These are phyloP conservation scores for Asbolus verrucosus DNA, from an alignment of 1,140 invertebrate genomes.

Conservation along the genomic window DNA sequence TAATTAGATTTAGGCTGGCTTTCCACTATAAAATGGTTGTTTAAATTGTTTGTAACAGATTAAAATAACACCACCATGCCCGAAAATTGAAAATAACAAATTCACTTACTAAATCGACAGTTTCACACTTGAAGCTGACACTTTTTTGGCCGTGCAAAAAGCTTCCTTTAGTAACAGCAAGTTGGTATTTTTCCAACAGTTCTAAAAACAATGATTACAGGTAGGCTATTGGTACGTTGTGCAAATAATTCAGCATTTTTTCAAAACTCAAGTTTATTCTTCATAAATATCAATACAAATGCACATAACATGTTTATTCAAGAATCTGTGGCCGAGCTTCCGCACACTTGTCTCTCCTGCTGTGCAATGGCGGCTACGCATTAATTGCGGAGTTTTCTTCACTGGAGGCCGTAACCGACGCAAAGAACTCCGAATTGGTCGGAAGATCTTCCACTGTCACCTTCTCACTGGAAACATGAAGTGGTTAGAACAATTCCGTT, in stretches of 20 bases:
- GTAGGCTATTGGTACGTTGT: neutral
- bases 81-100: too few species aligned
- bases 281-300: neutral
- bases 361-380: neutral
- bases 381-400: neutral
- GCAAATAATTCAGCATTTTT: slow-evolving; percentile 12
- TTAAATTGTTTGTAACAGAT: too few species aligned
- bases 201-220: too few species aligned
- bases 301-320: slow-evolving; percentile 12
- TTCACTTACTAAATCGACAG: too few species aligned
- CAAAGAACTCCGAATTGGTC: slow-evolving; percentile 1
- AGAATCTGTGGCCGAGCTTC: slow-evolving; percentile 5
- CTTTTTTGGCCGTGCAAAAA: too few species aligned
- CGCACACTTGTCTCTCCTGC: slow-evolving; percentile 19
- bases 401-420: neutral
- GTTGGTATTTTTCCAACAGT: too few species aligned
- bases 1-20: too few species aligned
- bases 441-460: slow-evolving; percentile 7
- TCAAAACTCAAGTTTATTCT: slow-evolving; percentile 24
- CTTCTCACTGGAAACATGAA: neutral
- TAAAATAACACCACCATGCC: too few species aligned
- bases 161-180: too few species aligned
- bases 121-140: too few species aligned
- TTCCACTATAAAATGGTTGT: too few species aligned
- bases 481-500: slow-evolving; percentile 15